Conservation (phyloP, 2,888 invertebrate genomes). For the Clanis bilineata region DNA sequence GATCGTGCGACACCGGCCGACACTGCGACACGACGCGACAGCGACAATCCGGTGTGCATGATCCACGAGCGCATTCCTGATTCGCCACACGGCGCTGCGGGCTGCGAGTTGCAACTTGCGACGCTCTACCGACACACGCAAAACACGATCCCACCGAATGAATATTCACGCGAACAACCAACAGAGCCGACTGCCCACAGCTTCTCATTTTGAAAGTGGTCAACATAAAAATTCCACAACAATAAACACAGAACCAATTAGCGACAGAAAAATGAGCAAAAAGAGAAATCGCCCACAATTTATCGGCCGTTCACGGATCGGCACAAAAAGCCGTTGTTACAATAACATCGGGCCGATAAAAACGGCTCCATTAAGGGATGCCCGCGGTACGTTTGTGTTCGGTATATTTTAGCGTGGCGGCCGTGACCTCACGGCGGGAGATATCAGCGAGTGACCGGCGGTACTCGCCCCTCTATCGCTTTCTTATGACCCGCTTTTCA, state of each 20-base stretch:
- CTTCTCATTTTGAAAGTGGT: constrained; percentile 41
- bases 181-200: constrained; percentile 19
- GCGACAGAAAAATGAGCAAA: constrained; percentile 52
- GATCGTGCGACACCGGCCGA: constrained; percentile 37
- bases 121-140: constrained; percentile 26
- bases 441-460: constrained; percentile 70
- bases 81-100: constrained; percentile 54
- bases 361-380: constrained; percentile 34
- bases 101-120: too few species aligned
- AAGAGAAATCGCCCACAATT: constrained; percentile 66
- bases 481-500: constrained; percentile 81
- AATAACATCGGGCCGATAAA: constrained; percentile 51
- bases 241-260: constrained; percentile 57
- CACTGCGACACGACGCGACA: constrained; percentile 44
- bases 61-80: constrained; percentile 70
- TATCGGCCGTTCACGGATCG: constrained; percentile 52
- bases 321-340: constrained; percentile 56
- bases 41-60: constrained; percentile 51
- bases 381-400: constrained; percentile 43
- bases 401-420: constrained; percentile 60
- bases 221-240: constrained; percentile 40
- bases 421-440: constrained; percentile 77
- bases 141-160: constrained; percentile 32
- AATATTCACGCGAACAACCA: constrained; percentile 31
- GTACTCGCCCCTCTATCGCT: constrained; percentile 67